Base-by-base conservation (phyloP, 2,888 invertebrate species). In the Alviniconcha strummeri region DNA sequence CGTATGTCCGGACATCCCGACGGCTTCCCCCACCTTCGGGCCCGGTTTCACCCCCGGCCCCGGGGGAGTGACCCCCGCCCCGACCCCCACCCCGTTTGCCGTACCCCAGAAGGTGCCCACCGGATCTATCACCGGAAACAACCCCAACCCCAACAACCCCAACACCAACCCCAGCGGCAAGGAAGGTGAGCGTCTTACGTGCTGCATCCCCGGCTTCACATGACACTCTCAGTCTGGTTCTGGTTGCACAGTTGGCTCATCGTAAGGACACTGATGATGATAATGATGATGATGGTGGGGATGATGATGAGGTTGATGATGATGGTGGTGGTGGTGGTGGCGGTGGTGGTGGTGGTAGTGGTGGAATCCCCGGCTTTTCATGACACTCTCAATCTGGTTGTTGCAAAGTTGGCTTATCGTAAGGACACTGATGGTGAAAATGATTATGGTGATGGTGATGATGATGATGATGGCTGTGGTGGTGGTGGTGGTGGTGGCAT, bases 1-100 rank as follows among this genome's bases (percentile, higher is more conserved):
- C 60, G 80, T 84, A 67, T 90, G 90, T 80, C 83, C 71, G 80
- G 60, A 67, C 54, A 8, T 60, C 78, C 85, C 76, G 15, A 84
- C 83, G 11, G 57, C 72, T 5, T 55, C 83, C 56, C 83, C 83
- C 0, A 74, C 54, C 19, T 19, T 60, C 83, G 52, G 15, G 17
- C 76, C 60, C 87, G 72, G 74, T 52, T 77, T 81, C 6, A 83
- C 80, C 55, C 69, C 83, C 7, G 74, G 75, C 19, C 83, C 85
- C 6, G 83, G 84, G 19, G 72, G 72, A 64, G 67, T 17, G 7
- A 55, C 80, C 83, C 81, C 6, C 64, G 75, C 15, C 83, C 87
- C 72, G 67, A 82, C 52, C 80, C 79, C 60, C 55, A 83, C 69
- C 84, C 80, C 64, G 82, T 88, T 52, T 88, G 55, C 82, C 19